Percentiles rank a stretch among this genome's conserved stretches.
Conservation (phyloP, 2,797 vertebrate genomes). For the Clamator glandarius region DNA sequence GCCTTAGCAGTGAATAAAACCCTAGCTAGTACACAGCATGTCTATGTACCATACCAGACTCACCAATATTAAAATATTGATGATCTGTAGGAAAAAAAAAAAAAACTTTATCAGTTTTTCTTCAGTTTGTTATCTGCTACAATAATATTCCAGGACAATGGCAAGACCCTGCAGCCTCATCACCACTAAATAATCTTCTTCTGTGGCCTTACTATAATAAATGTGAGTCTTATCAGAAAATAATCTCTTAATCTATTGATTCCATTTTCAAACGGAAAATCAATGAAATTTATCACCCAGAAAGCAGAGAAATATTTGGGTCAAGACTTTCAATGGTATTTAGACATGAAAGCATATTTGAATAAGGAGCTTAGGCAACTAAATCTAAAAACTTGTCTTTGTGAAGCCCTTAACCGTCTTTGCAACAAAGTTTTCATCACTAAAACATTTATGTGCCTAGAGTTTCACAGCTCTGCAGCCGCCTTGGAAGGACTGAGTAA, state of each 20-base stretch:
- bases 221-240: not conserved
- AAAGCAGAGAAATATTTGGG: not conserved
- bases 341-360: not conserved
- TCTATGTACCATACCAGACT: not conserved
- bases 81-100: not conserved
- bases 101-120: not conserved
- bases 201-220: not conserved
- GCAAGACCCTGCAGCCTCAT: not conserved
- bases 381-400: not conserved
- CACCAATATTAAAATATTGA: slow-evolving; percentile 7
- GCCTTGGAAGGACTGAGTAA: not conserved
- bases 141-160: not conserved
- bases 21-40: not conserved
- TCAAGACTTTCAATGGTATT: not conserved
- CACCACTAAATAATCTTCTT: not conserved
- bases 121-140: not conserved
- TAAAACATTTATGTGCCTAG: not conserved
- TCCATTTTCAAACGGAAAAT: not conserved
- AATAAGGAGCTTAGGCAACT: not conserved
- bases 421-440: not conserved
- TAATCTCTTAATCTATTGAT: not conserved
- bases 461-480: not conserved
- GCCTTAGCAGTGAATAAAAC: not conserved
- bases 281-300: not conserved
- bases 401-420: not conserved